Evolutionary conservation across 30 jellyfish, hydroid and myxozoan species (phyloP).

Genomic region (Aurelia sp.): DNA sequence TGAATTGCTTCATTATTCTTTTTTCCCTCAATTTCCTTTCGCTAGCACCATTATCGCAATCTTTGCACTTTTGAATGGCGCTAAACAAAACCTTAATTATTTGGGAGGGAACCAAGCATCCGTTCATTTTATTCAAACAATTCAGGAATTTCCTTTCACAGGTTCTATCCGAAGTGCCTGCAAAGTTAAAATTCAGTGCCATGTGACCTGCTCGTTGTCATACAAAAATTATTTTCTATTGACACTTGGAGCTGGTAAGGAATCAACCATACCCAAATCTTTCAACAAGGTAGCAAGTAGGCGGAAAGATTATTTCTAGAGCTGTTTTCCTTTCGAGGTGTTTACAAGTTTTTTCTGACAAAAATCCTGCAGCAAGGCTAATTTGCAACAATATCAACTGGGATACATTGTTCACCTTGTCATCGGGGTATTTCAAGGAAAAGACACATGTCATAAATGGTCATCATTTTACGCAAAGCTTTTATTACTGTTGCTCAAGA

Average conservation of each 20-base stretch:
- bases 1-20: no score
- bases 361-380: conserved; percentile 24
- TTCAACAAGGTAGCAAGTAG: conserved; percentile 63
- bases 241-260: conserved; percentile 36
- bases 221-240: conserved; percentile 18
- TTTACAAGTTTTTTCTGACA: conserved; percentile 51
- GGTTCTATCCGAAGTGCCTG: conserved; percentile 9
- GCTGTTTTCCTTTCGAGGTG: conserved; percentile 54
- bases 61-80: no score
- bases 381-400: neutral
- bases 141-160: conserved; percentile 31
- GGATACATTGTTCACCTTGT: neutral
- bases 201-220: conserved; percentile 35
- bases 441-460: neutral
- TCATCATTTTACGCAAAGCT: no score
- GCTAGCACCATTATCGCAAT: no score
- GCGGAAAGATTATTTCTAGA: conserved; percentile 63
- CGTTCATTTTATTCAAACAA: conserved; percentile 30
- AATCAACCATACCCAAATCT: conserved; percentile 46
- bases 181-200: neutral
- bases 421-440: conserved; percentile 1
- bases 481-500: no score
- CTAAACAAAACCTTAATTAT: neutral
- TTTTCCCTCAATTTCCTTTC: no score
- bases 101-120: conserved; percentile 62